Evolutionary conservation across 2,113 vertebrate genomes (phyloP).

Genomic region (Corvus cornix): DNA sequence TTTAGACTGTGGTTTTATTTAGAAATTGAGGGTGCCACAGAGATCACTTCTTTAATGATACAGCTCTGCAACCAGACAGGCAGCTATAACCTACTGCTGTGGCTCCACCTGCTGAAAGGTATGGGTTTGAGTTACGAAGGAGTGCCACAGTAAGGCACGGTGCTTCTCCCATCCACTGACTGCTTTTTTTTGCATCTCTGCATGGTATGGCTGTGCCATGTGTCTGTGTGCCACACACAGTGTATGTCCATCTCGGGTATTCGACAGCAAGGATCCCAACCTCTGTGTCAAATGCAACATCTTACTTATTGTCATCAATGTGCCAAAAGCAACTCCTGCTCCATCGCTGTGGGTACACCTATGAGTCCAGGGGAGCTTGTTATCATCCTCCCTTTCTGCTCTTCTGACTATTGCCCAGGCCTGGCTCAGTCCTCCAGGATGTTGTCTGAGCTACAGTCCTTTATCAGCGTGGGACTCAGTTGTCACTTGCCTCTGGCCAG

Average conservation of each 20-base stretch:
- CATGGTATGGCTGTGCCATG: accelerated
- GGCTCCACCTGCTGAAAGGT: slow-evolving; percentile 66
- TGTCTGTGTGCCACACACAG: too few relatives aligned
- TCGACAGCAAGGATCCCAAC: not conserved
- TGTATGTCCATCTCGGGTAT: too few relatives aligned
- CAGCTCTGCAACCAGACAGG: not conserved
- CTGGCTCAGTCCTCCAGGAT: not conserved
- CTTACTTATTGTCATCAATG: not conserved
- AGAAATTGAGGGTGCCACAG: not conserved
- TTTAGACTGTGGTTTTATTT: not conserved
- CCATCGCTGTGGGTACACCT: not conserved
- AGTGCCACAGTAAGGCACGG: not conserved
- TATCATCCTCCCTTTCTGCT: not conserved
- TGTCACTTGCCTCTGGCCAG: not conserved
- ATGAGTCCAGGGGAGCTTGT: not conserved
- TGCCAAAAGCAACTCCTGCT: not conserved
- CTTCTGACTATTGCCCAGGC: not conserved
- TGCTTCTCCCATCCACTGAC: not conserved
- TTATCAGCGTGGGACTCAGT: not conserved
- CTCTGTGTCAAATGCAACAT: not conserved
- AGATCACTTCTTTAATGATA: not conserved
- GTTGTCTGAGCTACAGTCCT: not conserved
- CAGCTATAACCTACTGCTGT: slow-evolving; percentile 53
- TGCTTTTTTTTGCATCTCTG: not conserved
- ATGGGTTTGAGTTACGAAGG: not conserved